Evolutionary conservation across 2,113 vertebrate genomes (phyloP), one percentile per base, ranked within the genome.

Genomic region (Paradoxurus hermaphroditus): DNA sequence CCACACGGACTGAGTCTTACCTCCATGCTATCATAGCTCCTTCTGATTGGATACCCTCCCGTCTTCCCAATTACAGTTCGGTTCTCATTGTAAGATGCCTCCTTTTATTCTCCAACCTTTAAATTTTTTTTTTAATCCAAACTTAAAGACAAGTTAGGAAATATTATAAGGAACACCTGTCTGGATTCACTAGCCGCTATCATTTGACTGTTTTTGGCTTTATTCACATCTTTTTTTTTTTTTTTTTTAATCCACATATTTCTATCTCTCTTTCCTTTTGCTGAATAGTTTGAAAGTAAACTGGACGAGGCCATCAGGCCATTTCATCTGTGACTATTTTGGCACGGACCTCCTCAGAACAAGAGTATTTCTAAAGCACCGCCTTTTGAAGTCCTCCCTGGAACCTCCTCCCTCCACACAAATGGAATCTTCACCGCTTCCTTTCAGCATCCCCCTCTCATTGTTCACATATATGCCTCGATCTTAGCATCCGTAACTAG

Each of bases 1-100:
- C 36, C 8, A 46, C 41, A 44, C 10, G 1, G 1, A 10, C 63
- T 7, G 13, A 13, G 5, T 41, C 56, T 67, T 39, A 7, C 62
- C 63, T 49, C 29, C 1, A 0, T 5, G 8, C 23, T 23, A 2
- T 36, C 14, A 7, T 41, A 18, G 16, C 27, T 12, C 56, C 19
- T 25, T 29, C 8, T 7, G 7, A 23, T 39, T 29, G 5, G 29
- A 49, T 19, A 0, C 8, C 25, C 39, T 51, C 14, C 46, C 73
- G 7, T 65, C 90, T 65, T 36, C 31, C 21, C 86, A 49, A 83
- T 86, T 18, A 25, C 15, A 34, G 15, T 19, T n/a, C 59, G 21
- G 0, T 70, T 75, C 41, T 91, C 34, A 46, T 11, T 1, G 44
- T 67, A 75, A 49, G 25, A 23, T 19, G 15, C 29, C 49, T 62